Evolutionary conservation across 2,797 vertebrate species (phyloP), one percentile per base, ranked within the genome.

Genomic region (Glyptemys insculpta): DNA sequence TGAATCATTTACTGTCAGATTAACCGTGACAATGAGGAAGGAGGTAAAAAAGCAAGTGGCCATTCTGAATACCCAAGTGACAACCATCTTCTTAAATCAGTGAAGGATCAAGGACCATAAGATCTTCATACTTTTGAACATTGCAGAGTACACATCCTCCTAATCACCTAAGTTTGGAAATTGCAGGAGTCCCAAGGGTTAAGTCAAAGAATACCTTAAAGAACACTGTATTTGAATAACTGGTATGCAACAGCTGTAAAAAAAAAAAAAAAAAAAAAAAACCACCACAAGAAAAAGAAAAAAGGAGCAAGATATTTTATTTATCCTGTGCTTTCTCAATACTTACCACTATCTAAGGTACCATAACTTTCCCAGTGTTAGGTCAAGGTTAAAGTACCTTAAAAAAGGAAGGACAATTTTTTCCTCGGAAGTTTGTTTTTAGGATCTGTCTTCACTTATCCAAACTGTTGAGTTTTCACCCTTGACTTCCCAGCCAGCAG

Each of bases 401-500:
- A 83, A 94, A 90, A 21, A 90, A 15, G 54, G 34, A 86, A 87
- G 62, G 49, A 54, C 50, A 57, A 74, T 53, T 49, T 76, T n/a
- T 87, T 54, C 54, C 15, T 23, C 57, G 81, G 21, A 76, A 54
- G 57, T 18, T 52, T 5, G 16, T 78, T 88, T 86, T 89, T 59
- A 74, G 52, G n/a, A 44, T 34, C 59, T 27, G 12, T 9, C 78
- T 80, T 50, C 31, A 81, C 14, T 53, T 59, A 81, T 53, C 29
- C 65, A 88, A 83, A 68, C 8, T 19, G 8, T 41, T 14, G 6
- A 31, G 44, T 68, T 49, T 86, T 50, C 79, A 79, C 34, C 56
- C 85, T 87, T 84, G 7, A 65, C 56, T 79, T 86, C 52, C 89
- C 86, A 97, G 88, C 12, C 86, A 90, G 37, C 3, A 50, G 81